phyloP scores from a whole-genome alignment of 2,113 vertebrate genomes.

The Istiophorus platypterus region DNA sequence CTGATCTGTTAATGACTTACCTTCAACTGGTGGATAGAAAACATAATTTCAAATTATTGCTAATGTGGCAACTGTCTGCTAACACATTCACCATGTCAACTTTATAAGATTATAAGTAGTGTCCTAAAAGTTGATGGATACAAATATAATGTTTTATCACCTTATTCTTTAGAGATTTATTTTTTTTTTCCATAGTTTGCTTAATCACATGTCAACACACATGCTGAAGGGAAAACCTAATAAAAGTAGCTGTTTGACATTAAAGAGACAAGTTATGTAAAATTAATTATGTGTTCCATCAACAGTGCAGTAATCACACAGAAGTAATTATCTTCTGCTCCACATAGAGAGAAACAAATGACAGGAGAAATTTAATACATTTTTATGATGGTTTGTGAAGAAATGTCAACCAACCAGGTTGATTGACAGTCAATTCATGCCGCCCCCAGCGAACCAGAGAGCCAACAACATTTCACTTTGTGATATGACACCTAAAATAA shows the following conservation, averaged over 20 bases:
- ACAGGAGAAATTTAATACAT: slow-evolving; percentile 18
- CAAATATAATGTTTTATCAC: neutral
- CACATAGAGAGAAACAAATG: slow-evolving; percentile 47
- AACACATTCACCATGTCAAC: neutral
- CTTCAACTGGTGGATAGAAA: neutral
- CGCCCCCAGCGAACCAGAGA: slow-evolving; percentile 23
- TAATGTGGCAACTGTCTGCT: neutral
- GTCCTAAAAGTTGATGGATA: neutral
- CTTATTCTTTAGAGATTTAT: neutral
- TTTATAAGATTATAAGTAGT: neutral
- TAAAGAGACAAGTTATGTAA: slow-evolving; percentile 32
- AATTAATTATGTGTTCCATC: slow-evolving; percentile 38
- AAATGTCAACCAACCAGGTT: slow-evolving; percentile 30
- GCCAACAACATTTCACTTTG: slow-evolving; percentile 12
- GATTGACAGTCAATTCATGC: slow-evolving; percentile 46
- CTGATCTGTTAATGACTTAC: too few relatives aligned
- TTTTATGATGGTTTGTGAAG: slow-evolving; percentile 31
- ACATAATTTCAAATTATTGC: neutral
- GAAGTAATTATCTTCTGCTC: slow-evolving; percentile 50
- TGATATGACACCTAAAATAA: slow-evolving; percentile 13
- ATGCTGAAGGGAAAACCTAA: slow-evolving; percentile 30
- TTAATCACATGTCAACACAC: slow-evolving; percentile 17
- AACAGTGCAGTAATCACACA: slow-evolving; percentile 31
- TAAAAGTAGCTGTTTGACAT: slow-evolving; percentile 26
- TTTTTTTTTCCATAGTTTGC: neutral